Percentiles rank a stretch among this genome's conserved stretches.
Evolutionary conservation across 2,113 vertebrate species (phyloP).

Genomic region (Aegotheles bennettii): DNA sequence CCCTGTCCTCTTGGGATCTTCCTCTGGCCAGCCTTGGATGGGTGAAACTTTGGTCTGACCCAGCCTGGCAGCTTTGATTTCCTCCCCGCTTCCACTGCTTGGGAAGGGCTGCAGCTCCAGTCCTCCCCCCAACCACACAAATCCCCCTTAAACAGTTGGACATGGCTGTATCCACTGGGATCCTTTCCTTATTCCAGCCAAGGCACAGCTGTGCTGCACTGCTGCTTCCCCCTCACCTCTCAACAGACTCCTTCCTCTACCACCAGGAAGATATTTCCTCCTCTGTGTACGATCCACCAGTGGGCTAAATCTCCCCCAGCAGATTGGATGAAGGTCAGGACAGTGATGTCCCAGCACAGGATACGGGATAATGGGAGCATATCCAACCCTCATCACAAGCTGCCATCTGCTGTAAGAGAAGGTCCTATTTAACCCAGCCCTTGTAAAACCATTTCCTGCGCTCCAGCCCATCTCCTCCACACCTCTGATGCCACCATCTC

Average conservation of each 20-base stretch:
- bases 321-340: neutral
- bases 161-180: neutral
- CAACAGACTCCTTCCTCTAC: neutral
- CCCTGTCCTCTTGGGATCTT: neutral
- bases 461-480: neutral
- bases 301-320: neutral
- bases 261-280: neutral
- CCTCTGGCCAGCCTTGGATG: neutral
- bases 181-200: neutral
- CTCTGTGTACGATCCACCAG: rapidly evolving
- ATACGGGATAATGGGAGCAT: rapidly evolving
- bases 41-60: neutral
- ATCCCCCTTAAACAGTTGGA: neutral
- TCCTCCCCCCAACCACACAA: neutral
- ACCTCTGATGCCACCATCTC: neutral
- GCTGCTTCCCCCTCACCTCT: neutral
- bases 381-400: neutral
- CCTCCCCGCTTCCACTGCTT: neutral
- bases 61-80: neutral
- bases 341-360: rapidly evolving
- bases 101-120: neutral
- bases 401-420: neutral
- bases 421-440: neutral
- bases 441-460: neutral
- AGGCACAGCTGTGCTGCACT: neutral